Evolutionary conservation across 1,140 invertebrate species (phyloP), one percentile per base, ranked within the genome.

Genomic region (Zaprionus lachaisei): DNA sequence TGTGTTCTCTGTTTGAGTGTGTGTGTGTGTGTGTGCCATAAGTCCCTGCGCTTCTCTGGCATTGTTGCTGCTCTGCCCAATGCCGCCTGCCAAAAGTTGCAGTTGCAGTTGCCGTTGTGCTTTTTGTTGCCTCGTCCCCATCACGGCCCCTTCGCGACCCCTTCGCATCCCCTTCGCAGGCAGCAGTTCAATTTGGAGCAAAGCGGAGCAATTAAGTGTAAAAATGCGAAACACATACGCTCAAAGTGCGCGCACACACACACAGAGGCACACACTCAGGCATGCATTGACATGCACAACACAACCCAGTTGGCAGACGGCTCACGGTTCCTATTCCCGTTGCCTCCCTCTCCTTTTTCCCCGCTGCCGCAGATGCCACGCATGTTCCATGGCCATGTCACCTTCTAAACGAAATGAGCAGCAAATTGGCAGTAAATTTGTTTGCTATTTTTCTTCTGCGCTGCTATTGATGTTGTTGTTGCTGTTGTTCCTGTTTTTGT

Each of bases 361-460:
- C 31, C 17, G 15, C 44, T 11, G 41, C 60, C 69, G 37, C 74
- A 77, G 34, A 41, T 57, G 56, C 73, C 69, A 83, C 81, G 84
- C 84, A 80, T 76, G 83, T 72, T 79, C 65, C 81, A 75, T 81
- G 84, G 83, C 69, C 85, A 55, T 87, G 84, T 87, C 84, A 87
- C 84, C 84, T 87, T 87, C 85, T 89, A 87, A 84, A 79, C 84
- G 85, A 87, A 87, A 87, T 87, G 84, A 87, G 84, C 84, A 87
- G 84, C 84, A 87, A 87, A 87, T 87, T 90, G 84, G 84, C 84
- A 87, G 84, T 87, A 87, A 90, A 87, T 87, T 87, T 87, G 84
- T 90, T 87, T 87, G 84, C 85, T 81, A 87, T 87, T 87, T 87
- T 87, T 87, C 84, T 90, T 89, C 60, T 66, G 68, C 71, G 71